Evolutionary conservation across 2,113 vertebrate genomes (phyloP), one percentile per base, ranked within the genome.

Genomic region (Actenoides hombroni): DNA sequence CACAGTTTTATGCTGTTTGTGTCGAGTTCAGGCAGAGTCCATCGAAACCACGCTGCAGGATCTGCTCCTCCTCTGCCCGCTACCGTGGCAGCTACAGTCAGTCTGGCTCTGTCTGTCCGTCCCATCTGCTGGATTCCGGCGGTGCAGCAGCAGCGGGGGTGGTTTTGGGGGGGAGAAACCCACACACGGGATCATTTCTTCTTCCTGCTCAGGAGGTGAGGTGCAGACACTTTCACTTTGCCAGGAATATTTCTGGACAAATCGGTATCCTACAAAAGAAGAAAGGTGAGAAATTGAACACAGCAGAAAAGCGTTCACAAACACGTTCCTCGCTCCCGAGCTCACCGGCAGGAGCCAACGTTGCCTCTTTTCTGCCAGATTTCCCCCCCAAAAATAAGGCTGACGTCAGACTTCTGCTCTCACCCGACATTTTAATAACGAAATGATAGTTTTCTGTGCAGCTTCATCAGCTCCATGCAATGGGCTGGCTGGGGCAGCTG

Each of bases 221-320:
- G 99, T 28, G 99, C 99, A 5, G 99, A 99, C 25, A 99, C 99
- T 94, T 99, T 99, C 16, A 99, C 99, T 97, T 99, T 99, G 9
- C 99, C 99, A 1, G 99, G 99, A 94, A 99, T 99, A 87, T 99
- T 99, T 92, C 99, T 98, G 70, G 99, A 99, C 53, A 99, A 97
- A 82, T 99, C 99, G 0, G 98, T 98, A 71, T 99, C 99, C 99
- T 99, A 67, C n/a, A 77, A 87, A 94, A 98, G 63, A 84, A 13
- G 21, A 23, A 6, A 89, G 35, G 51, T 2, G 39, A 82, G 21
- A 23, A 35, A 15, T 2, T 48, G 54, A 39, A 4, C 3, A 1
- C 0, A 2, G 28, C 37, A 35, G 64, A 6, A 40, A 29, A 28
- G 2, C 8, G 2, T 26, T 44, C 4, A 18, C 5, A 1, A 24